Percentiles rank a stretch among this genome's conserved stretches.
Evolutionary conservation across 2,888 invertebrate genomes (phyloP).

Genomic region (Daptonema setosum): DNA sequence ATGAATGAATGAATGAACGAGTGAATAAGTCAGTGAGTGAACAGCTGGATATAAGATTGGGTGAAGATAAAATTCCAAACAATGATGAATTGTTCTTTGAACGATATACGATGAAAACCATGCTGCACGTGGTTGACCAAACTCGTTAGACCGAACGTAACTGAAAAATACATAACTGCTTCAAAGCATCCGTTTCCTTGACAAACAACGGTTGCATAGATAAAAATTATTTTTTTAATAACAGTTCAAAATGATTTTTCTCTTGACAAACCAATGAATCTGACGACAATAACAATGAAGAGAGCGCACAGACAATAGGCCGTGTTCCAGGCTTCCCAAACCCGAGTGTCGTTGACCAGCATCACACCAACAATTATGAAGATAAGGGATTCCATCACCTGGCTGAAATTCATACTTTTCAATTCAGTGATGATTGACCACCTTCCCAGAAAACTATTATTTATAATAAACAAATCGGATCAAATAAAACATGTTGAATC

Average conservation of each 20-base stretch:
- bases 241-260: no score
- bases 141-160: conserved; percentile 33
- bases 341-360: conserved; percentile 26
- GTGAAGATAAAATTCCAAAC: no score
- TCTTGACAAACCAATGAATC: conserved; percentile 13
- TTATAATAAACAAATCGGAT: neutral
- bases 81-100: conserved; percentile 38
- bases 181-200: no score
- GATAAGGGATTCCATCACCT: conserved; percentile 36
- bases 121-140: conserved; percentile 32
- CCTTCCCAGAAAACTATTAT: no score
- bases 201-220: no score
- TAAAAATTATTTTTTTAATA: no score
- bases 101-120: conserved; percentile 31
- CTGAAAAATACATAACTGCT: no score
- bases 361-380: conserved; percentile 38
- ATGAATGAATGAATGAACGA: no score
- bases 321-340: conserved; percentile 31
- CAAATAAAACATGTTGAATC: no score
- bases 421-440: no score
- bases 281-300: conserved; percentile 30
- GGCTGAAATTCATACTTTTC: conserved; percentile 29
- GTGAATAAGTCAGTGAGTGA: no score
- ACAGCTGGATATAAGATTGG: neutral
- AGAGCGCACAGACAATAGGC: conserved; percentile 33